Percentiles rank a stretch among this genome's conserved stretches.
These are phyloP conservation scores for Metallyticus violacea DNA, from an alignment of 2,888 invertebrate genomes.

Conservation along the genomic window DNA sequence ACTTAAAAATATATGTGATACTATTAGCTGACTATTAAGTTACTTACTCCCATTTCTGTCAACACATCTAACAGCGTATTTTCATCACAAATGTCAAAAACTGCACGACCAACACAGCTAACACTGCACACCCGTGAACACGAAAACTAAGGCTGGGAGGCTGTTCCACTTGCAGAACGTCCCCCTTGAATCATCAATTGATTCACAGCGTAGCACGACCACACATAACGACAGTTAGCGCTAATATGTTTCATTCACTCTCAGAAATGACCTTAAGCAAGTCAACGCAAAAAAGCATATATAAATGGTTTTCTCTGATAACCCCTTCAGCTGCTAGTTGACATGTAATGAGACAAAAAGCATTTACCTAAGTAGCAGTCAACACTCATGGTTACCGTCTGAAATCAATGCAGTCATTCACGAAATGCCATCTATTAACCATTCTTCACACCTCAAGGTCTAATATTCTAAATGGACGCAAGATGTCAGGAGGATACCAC, in stretches of 20 bases:
- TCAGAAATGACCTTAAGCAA: background rate
- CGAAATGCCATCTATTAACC: background rate
- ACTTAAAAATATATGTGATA: background rate
- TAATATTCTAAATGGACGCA: background rate
- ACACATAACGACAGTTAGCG: background rate
- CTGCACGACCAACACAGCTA: background rate
- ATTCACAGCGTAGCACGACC: background rate
- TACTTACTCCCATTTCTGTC: constrained; percentile 19
- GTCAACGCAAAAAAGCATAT: background rate
- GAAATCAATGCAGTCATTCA: background rate
- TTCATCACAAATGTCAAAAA: constrained; percentile 15
- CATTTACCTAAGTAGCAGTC: background rate
- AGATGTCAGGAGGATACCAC: background rate
- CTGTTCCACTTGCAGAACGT: constrained; percentile 7
- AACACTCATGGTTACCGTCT: background rate
- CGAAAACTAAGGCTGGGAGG: constrained; percentile 6
- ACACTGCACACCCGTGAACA: constrained; percentile 12
- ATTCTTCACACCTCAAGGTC: background rate
- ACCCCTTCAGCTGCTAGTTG: background rate
- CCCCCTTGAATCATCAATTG: background rate
- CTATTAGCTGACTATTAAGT: background rate
- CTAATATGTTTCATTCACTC: background rate
- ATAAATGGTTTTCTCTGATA: background rate
- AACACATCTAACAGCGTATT: background rate
- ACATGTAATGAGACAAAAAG: background rate